Conservation (phyloP, 2,888 invertebrate species). For the Pachliopta kotzebuea region DNA sequence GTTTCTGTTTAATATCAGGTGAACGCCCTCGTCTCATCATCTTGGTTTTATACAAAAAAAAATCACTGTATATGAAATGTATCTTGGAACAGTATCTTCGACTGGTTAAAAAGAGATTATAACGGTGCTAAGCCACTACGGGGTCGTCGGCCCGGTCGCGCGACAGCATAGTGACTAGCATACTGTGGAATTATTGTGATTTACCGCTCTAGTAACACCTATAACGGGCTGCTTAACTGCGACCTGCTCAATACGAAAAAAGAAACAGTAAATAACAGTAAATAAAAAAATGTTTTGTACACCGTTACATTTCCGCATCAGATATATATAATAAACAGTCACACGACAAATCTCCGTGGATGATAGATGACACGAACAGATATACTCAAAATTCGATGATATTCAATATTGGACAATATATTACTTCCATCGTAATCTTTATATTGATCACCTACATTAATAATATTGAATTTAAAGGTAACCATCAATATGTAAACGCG, state of each 20-base stretch:
- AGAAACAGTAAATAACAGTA: background rate
- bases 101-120: conserved; percentile 24
- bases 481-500: too few relatives aligned
- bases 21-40: background rate
- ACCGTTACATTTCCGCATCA: too few relatives aligned
- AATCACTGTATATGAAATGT: background rate
- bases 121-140: conserved; percentile 16
- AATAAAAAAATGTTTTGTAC: too few relatives aligned
- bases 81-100: conserved; percentile 7
- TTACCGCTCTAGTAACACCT: conserved; percentile 40
- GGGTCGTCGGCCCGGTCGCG: conserved; percentile 30
- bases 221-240: conserved; percentile 31
- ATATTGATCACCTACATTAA: too few relatives aligned
- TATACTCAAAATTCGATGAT: too few relatives aligned
- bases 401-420: too few relatives aligned
- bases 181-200: conserved; percentile 36
- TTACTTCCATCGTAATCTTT: too few relatives aligned
- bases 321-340: too few relatives aligned
- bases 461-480: too few relatives aligned
- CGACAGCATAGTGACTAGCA: conserved; percentile 33
- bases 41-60: background rate
- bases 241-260: conserved; percentile 2
- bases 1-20: background rate
- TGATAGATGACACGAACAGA: background rate
- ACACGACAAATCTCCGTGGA: background rate